Evolutionary conservation across 2,888 invertebrate genomes (phyloP), one percentile per base, ranked within the genome.

Genomic region (Selenia dentaria): DNA sequence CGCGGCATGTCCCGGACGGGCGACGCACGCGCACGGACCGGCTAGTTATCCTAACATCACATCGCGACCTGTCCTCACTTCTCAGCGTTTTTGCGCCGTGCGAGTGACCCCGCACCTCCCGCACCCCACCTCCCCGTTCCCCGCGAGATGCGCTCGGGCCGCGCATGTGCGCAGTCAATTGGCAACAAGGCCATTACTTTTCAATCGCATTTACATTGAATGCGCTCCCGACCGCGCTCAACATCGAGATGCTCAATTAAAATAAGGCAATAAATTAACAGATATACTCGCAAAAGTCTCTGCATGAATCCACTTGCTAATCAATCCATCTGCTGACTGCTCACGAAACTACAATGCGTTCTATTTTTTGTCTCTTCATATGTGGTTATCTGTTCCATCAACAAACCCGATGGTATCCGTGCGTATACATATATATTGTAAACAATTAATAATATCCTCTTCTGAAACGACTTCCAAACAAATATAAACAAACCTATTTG

Each of bases 191-290:
- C 79, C 84, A 82, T 83, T 79, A 82, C 79, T 81, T 74, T 73
- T 62, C 70, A 41, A 67, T 60, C 75, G 62, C 83, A 88, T 88
- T 88, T 82, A 83, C 87, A 88, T 88, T 88, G 87, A 88, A 88
- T 88, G 87, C 79, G 57, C 67, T 45, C 27, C 62, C 59, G 68
- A 66, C 64, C 62, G 67, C 62, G 13, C 45, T 39, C 36, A 18
- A 37, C 48, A 60, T 62, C 71, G 70, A 59, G 77, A 73, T 70
- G 75, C 71, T 70, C 83, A 85, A 86, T 87, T 88, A 87, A 87
- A 87, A 85, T 83, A 77, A 76, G 72, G 67, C 76, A 71, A 79
- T 84, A 84, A 83, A 86, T 87, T 83, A 85, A 70, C 81, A 70
- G 75, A 71, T 64, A 59, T 59, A 58, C 59, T 50, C 49, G 34